These are phyloP conservation scores for Gnatocerus cornutus DNA, from an alignment of 2,888 invertebrate species.

Conservation along the genomic window DNA sequence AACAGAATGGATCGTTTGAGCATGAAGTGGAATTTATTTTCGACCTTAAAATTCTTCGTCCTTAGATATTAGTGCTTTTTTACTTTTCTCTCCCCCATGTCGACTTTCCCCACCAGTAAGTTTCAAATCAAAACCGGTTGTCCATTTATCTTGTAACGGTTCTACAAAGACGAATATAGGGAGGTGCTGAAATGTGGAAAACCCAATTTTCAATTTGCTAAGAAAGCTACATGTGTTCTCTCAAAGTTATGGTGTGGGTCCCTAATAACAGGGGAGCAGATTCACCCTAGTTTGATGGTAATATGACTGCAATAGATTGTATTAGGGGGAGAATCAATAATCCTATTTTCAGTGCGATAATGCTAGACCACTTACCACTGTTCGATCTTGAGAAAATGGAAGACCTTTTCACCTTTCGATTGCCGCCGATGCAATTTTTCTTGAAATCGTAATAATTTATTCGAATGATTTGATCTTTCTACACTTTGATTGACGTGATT, in stretches of 20 bases:
- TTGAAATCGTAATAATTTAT: constrained; percentile 28
- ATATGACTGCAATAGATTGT: constrained; percentile 41
- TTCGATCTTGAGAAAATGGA: constrained; percentile 11
- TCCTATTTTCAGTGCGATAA: constrained; percentile 33
- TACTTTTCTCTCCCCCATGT: background rate
- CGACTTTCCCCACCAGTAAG: background rate
- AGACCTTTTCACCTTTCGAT: constrained; percentile 31
- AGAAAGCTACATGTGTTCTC: constrained; percentile 34
- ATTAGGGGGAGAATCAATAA: constrained; percentile 30
- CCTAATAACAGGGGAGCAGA: constrained; percentile 28
- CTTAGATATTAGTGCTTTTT: background rate
- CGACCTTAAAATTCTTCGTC: background rate
- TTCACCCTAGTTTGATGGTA: constrained; percentile 34
- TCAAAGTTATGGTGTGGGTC: constrained; percentile 26
- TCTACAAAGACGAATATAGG: constrained; percentile 8
- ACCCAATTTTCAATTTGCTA: constrained; percentile 34
- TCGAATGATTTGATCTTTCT: constrained; percentile 1
- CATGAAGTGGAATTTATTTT: too few relatives aligned
- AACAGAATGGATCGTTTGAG: too few relatives aligned
- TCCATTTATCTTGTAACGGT: constrained; percentile 9
- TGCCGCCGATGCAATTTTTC: constrained; percentile 18
- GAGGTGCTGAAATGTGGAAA: constrained; percentile 29
- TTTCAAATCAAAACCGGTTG: constrained; percentile 3
- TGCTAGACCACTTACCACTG: constrained; percentile 32
- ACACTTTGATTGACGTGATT: constrained; percentile 15